Evolutionary conservation across 2,113 vertebrate genomes (phyloP).

Genomic region (Polypterus senegalus): DNA sequence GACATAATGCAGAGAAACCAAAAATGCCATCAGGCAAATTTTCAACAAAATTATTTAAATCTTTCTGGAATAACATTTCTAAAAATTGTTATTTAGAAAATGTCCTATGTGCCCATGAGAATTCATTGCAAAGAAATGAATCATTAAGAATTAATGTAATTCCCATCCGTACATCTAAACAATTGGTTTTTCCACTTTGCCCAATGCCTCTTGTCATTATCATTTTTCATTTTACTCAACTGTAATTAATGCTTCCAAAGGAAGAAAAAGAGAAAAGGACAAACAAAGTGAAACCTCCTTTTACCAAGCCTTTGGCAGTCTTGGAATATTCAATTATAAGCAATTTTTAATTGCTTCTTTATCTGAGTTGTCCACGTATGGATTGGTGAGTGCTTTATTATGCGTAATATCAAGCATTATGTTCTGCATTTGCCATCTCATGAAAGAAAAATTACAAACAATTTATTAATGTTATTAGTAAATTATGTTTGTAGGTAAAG

Average conservation of each 20-base stretch:
- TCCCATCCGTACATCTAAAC: slow-evolving; percentile 21
- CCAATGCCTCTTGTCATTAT: slow-evolving; percentile 37
- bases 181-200: slow-evolving; percentile 11
- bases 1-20: too few species aligned
- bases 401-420: slow-evolving; percentile 25
- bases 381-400: slow-evolving; percentile 50
- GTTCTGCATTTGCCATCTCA: too few species aligned
- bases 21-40: too few species aligned
- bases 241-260: slow-evolving; percentile 45
- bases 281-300: slow-evolving; percentile 36
- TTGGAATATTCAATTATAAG: slow-evolving; percentile 38
- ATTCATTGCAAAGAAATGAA: slow-evolving; percentile 42
- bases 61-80: slow-evolving; percentile 46
- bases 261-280: slow-evolving; percentile 33
- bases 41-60: slow-evolving; percentile 23
- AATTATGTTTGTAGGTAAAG: too few species aligned
- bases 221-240: slow-evolving; percentile 53
- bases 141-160: slow-evolving; percentile 43
- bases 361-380: slow-evolving; percentile 39
- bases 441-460: too few species aligned
- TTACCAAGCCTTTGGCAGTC: slow-evolving; percentile 31
- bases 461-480: too few species aligned
- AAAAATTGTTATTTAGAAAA: slow-evolving; percentile 47
- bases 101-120: slow-evolving; percentile 40
- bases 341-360: slow-evolving; percentile 54